Evolutionary conservation across 1,140 invertebrate species (phyloP), one percentile per base, ranked within the genome.

Genomic region (Drosophila neocordata): DNA sequence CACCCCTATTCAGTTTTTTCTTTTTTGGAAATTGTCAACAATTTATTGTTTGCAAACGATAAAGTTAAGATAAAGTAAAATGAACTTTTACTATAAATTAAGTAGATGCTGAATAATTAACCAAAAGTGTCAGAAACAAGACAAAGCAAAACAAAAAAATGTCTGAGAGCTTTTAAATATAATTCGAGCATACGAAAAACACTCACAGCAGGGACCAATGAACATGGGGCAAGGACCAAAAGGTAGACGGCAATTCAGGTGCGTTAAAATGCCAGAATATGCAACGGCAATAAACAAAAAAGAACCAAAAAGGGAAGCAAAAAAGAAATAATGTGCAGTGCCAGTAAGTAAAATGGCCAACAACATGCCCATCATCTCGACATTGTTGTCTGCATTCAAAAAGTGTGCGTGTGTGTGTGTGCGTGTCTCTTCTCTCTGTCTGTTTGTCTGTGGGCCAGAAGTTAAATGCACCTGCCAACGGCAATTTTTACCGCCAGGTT

Each of bases 391-490:
- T 76, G 73, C 73, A 69, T 59, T 76, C 52, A 61, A 51, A 51
- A 15, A 31, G 48, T 57, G 35, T 48, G 64, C 68, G 48, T 22
- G 8, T 37, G 13, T 55, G 37, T 76, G 72, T 70, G 82, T 73
- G 71, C n/a, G n/a, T n/a, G n/a, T n/a, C n/a, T n/a, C n/a, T n/a
- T n/a, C n/a, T n/a, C n/a, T n/a, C n/a, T n/a, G n/a, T n/a, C n/a
- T n/a, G n/a, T n/a, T n/a, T n/a, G n/a, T n/a, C n/a, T 79, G 69
- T 74, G 84, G 78, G 75, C 60, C 78, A 82, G 71, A 82, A 87
- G 82, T 87, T 87, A 87, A 87, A 87, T 87, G 83, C 82, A 88
- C 74, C 82, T 88, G 82, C 81, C 82, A 81, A 64, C 66, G 61
- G 69, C 64, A 62, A 41, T 66, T 68, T 44, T 53, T 73, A 38